phyloP scores from a whole-genome alignment of 2,113 vertebrate species.

The Ahaetulla prasina region DNA sequence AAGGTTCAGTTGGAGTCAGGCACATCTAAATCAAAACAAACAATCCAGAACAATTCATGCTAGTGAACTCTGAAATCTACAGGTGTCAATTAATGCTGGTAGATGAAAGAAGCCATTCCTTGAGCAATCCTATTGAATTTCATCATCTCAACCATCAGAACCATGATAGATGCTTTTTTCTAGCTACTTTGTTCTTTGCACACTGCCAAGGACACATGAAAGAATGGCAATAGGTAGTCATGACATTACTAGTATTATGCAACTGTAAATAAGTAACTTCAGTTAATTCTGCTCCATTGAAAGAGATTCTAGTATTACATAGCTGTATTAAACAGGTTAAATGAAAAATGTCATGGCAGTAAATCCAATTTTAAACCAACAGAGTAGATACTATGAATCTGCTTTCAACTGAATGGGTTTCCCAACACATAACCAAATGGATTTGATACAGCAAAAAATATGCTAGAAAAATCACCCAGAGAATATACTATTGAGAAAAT shows the following conservation, averaged over 20 bases:
- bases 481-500: neutral
- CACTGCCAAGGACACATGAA: neutral
- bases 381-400: neutral
- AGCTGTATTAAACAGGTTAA: neutral
- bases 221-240: neutral
- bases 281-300: neutral
- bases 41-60: neutral
- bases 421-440: neutral
- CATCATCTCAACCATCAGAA: neutral
- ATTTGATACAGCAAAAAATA: neutral
- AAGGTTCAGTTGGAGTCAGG: neutral
- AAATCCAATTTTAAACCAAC: neutral
- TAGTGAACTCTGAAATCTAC: no score
- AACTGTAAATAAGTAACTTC: neutral
- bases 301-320: neutral
- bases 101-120: neutral
- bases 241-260: neutral
- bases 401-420: neutral
- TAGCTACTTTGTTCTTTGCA: neutral
- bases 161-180: neutral
- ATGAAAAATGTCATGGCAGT: neutral
- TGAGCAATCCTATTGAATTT: neutral
- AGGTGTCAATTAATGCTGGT: neutral
- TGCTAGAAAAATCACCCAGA: neutral
- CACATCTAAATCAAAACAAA: neutral